Evolutionary conservation across 2,888 invertebrate genomes (phyloP), one percentile per base, ranked within the genome.

Genomic region (Chorisops tibialis): DNA sequence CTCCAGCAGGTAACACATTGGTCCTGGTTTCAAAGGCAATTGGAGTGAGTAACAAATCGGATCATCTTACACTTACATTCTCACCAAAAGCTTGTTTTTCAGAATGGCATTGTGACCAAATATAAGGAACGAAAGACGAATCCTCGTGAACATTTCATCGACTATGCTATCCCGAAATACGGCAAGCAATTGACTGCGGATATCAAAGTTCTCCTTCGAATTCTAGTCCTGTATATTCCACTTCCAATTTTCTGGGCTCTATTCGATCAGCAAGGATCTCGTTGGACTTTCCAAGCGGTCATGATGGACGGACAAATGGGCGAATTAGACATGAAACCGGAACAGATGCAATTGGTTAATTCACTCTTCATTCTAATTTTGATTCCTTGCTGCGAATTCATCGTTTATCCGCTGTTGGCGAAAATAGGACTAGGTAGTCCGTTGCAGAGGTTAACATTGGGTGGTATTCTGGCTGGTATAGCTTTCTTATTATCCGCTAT

Each of bases 341-440:
- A 98, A 79, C 97, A 98, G 63, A 88, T 98, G 87, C 95, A 95
- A 82, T 90, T 95, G 63, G 77, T 95, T 2, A 96, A 96, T 79
- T 95, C 96, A 0, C 73, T 94, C 4, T 79, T 95, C 37, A 92
- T 96, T 69, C 79, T 96, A 19, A 56, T 87, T 2, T 87, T 95
- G 69, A 95, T 96, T 70, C 96, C 96, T 0, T 71, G 91, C 0
- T 93, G 91, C 72, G 88, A 91, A 75, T 82, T 86, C 60, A 82
- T 80, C 2, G 81, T 96, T 59, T 96, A 96, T 76, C 96, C 96
- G 0, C 73, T 87, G 0, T 75, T 95, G 59, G 82, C 81, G 1
- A 88, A 88, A 77, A 81, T 88, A 62, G 82, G 81, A 59, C 71
- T 91, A 0, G 76, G 90, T 21, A 82, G 81, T 59, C 94, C 96